These are phyloP conservation scores for Quadroppia sp. DNA, from an alignment of 2,888 invertebrate genomes.

Conservation along the genomic window DNA sequence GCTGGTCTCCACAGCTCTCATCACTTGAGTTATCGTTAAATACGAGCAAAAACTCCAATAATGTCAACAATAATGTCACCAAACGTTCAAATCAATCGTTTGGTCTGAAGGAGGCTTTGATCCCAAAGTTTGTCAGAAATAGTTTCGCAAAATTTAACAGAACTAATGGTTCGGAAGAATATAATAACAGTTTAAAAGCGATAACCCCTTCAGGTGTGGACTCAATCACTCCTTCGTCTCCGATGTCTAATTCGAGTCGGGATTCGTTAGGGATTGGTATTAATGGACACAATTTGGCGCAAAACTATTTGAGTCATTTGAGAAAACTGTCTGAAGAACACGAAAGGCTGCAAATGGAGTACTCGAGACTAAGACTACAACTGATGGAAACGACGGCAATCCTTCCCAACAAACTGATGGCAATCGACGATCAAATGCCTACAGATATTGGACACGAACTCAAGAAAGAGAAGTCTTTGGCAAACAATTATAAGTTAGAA, in stretches of 20 bases:
- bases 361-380: slow-evolving; percentile 45
- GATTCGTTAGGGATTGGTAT: background rate
- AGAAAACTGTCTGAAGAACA: slow-evolving; percentile 46
- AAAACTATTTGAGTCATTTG: slow-evolving; percentile 39
- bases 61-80: background rate
- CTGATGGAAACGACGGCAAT: slow-evolving; percentile 41
- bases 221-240: background rate
- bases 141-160: background rate
- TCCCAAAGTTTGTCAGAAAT: slow-evolving; percentile 5
- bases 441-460: slow-evolving; percentile 24
- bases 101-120: background rate
- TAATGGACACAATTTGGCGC: background rate
- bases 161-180: background rate
- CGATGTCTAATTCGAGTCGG: background rate
- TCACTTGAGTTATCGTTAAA: background rate
- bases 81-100: background rate
- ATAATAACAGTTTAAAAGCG: no score
- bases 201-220: background rate
- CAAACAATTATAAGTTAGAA: slow-evolving; percentile 44
- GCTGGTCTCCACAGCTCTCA: background rate
- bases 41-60: background rate
- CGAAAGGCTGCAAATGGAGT: slow-evolving; percentile 47
- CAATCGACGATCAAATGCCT: slow-evolving; percentile 17
- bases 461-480: slow-evolving; percentile 43
- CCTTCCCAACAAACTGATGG: background rate